Evolutionary conservation across 1,140 invertebrate genomes (phyloP).

Genomic region (Gonatopus flavifemur): DNA sequence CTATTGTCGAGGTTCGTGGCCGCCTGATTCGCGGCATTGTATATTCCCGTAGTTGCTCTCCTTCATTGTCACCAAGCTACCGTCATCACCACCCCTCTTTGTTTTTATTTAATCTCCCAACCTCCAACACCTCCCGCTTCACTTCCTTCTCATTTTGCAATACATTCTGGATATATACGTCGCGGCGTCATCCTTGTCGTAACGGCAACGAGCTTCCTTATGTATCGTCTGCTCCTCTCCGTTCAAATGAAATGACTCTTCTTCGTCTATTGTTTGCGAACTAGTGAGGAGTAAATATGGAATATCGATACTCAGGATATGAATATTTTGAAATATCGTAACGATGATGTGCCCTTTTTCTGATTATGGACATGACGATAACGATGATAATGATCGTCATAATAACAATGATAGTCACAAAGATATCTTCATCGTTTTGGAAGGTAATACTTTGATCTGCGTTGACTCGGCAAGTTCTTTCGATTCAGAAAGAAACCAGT

Average conservation of each 20-base stretch:
- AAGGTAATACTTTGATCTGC: constrained; percentile 20
- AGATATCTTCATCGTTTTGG: constrained; percentile 16
- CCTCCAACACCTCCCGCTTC: constrained; percentile 10
- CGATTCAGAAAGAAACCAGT: constrained; percentile 23
- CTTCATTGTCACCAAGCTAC: constrained; percentile 29
- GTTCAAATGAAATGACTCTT: not conserved
- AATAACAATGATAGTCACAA: constrained; percentile 5
- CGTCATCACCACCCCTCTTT: too few species aligned
- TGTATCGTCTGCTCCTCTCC: not conserved
- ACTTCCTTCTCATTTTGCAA: not conserved
- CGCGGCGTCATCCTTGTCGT: too few species aligned
- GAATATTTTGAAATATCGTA: too few species aligned
- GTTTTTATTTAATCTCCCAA: constrained; percentile 40
- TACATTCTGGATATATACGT: too few species aligned
- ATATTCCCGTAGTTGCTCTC: constrained; percentile 30
- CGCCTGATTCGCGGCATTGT: constrained; percentile 37
- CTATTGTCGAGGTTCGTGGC: constrained; percentile 41
- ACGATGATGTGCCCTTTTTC: too few species aligned
- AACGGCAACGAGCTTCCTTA: too few species aligned
- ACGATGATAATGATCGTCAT: not conserved
- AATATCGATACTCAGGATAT: too few species aligned
- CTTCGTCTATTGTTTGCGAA: too few species aligned
- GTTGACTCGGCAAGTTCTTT: constrained; percentile 27
- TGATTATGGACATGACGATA: too few species aligned
- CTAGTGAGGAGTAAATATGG: too few species aligned